A percentile compares a stretch with the other conserved stretches of the same genome.
Evolutionary conservation across 2,113 vertebrate species (phyloP).

Genomic region (Psittacula cyanocephala): DNA sequence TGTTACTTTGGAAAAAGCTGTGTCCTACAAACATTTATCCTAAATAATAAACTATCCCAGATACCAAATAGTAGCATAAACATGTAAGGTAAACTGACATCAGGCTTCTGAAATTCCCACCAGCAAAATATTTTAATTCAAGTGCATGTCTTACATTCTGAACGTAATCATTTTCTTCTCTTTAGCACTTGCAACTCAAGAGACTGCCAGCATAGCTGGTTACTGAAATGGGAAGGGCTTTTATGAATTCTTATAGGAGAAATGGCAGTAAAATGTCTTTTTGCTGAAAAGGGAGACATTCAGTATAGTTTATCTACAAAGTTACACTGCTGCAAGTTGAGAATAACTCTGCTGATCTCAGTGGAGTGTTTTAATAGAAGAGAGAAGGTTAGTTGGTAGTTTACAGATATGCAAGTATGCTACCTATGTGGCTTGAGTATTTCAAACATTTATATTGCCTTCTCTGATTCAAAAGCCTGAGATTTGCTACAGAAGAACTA

Average conservation of each 20-base stretch:
- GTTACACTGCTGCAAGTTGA: not conserved
- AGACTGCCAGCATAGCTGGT: not conserved
- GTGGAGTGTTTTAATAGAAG: not conserved
- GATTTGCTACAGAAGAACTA: not conserved
- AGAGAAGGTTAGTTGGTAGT: not conserved
- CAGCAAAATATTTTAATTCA: not conserved
- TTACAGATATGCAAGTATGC: not conserved
- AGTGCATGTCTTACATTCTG: not conserved
- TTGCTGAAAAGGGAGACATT: not conserved
- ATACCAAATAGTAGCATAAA: constrained; percentile 46
- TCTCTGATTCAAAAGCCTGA: not conserved
- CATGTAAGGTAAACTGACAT: constrained; percentile 66
- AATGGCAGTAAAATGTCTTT: not conserved
- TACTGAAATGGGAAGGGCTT: not conserved
- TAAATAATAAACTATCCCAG: constrained; percentile 55
- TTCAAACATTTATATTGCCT: not conserved
- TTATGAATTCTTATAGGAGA: not conserved
- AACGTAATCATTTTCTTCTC: not conserved
- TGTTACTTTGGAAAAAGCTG: constrained; percentile 67
- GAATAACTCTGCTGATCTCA: not conserved
- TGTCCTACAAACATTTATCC: constrained; percentile 70
- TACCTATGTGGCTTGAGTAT: not conserved
- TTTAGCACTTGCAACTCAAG: not conserved
- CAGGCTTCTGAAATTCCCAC: constrained; percentile 24
- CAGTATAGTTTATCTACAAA: not conserved